Evolutionary conservation across 1,140 invertebrate genomes (phyloP).

Genomic region (Hycleus phaleratus): DNA sequence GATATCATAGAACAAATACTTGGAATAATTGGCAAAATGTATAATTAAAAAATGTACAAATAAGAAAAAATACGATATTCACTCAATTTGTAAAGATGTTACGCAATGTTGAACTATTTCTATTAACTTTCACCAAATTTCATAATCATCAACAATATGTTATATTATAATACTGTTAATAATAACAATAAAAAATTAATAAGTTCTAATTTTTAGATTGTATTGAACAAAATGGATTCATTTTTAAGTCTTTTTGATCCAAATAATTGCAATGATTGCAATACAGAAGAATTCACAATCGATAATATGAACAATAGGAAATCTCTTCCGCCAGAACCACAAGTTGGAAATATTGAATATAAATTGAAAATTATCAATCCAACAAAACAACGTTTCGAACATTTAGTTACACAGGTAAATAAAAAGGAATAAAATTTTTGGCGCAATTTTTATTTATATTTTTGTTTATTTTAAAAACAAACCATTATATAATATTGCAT

Average conservation of each 20-base stretch:
- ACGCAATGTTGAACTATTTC: conserved; percentile 4
- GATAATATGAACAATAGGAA: conserved; percentile 27
- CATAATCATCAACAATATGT: conserved; percentile 17
- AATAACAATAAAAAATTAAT: conserved; percentile 2
- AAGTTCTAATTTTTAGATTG: background rate
- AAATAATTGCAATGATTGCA: conserved; percentile 25
- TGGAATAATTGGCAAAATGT: no score
- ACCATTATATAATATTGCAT: no score
- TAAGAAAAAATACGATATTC: background rate
- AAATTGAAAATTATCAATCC: conserved; percentile 84
- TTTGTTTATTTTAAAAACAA: no score
- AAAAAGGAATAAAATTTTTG: background rate
- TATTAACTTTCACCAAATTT: conserved; percentile 21
- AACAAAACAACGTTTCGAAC: conserved; percentile 76
- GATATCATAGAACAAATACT: no score
- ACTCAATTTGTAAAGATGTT: background rate
- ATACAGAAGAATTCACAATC: conserved; percentile 38
- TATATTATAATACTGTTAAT: background rate
- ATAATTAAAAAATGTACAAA: background rate
- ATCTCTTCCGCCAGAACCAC: conserved; percentile 76
- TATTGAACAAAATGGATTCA: conserved; percentile 53
- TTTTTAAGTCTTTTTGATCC: conserved; percentile 74
- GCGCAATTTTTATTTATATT: no score
- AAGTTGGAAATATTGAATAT: conserved; percentile 88
- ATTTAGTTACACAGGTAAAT: conserved; percentile 75